These are phyloP conservation scores for Mastomys coucha DNA, from an alignment of 2,113 vertebrate genomes.

Conservation along the genomic window DNA sequence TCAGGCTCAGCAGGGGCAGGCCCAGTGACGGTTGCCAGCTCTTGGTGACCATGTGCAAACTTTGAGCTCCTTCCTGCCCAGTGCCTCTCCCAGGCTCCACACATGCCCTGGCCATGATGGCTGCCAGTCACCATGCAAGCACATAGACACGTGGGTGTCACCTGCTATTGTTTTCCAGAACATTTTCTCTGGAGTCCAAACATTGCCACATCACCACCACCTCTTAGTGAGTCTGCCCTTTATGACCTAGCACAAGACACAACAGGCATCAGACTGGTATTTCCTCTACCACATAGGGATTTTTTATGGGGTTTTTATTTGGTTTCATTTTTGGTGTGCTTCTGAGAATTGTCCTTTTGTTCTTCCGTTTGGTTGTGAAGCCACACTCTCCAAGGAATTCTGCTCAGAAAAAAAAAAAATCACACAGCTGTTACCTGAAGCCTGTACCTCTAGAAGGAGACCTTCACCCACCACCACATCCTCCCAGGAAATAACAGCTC, in stretches of 20 bases:
- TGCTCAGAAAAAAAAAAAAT: constrained; percentile 2
- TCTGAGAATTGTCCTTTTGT: constrained; percentile 69
- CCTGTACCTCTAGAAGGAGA: neutral
- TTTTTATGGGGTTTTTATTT: constrained; percentile 78
- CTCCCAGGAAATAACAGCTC: neutral
- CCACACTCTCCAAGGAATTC: constrained; percentile 29
- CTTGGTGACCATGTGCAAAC: constrained; percentile 87
- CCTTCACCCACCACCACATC: neutral
- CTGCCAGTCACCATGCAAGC: neutral
- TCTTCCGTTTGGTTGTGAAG: neutral
- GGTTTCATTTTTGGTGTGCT: constrained; percentile 72
- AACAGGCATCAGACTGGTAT: constrained; percentile 60
- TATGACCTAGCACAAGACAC: constrained; percentile 55
- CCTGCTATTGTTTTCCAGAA: constrained; percentile 79
- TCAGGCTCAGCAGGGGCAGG: constrained; percentile 83
- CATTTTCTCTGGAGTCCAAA: constrained; percentile 76
- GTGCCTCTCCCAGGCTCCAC: constrained; percentile 81
- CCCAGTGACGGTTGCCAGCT: constrained; percentile 90
- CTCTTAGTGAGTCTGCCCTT: constrained; percentile 73
- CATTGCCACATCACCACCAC: constrained; percentile 35
- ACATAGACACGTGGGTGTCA: constrained; percentile 46
- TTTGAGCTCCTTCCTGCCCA: constrained; percentile 83
- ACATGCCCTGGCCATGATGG: constrained; percentile 88
- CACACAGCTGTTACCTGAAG: neutral
- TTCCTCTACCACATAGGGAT: constrained; percentile 66